phyloP scores from a whole-genome alignment of 2,113 vertebrate species.

The Alouatta palliata region DNA sequence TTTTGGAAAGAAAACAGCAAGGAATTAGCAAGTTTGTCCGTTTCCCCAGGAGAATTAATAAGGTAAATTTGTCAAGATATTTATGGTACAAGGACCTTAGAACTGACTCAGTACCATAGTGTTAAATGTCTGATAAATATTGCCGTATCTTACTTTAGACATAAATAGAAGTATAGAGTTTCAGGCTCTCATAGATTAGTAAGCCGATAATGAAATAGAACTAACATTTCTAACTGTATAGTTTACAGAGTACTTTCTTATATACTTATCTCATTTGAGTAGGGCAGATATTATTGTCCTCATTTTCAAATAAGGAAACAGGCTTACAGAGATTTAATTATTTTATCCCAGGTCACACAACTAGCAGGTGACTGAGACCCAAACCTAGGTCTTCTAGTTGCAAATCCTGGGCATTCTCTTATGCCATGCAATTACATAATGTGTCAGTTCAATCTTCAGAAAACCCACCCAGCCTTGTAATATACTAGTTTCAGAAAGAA shows the following conservation, averaged over 20 bases:
- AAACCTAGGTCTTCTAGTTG: slow-evolving; percentile 33
- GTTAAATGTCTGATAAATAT: slow-evolving; percentile 53
- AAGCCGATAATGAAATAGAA: slow-evolving; percentile 43
- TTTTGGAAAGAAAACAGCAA: slow-evolving; percentile 26
- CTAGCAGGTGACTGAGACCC: slow-evolving; percentile 46
- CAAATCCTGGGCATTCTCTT: slow-evolving; percentile 12
- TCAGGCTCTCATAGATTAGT: slow-evolving; percentile 38
- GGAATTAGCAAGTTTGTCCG: neutral
- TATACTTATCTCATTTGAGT: slow-evolving; percentile 34
- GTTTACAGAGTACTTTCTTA: slow-evolving; percentile 48
- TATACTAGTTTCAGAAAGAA: slow-evolving; percentile 1
- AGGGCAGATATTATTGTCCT: slow-evolving; percentile 38
- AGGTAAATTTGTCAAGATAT: neutral
- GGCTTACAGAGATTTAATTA: slow-evolving; percentile 56
- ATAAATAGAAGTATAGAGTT: slow-evolving; percentile 17
- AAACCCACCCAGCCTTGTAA: neutral
- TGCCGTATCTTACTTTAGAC: slow-evolving; percentile 1
- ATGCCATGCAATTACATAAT: slow-evolving; percentile 29
- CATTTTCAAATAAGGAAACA: slow-evolving; percentile 53
- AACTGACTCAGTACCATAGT: neutral
- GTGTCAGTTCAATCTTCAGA: neutral
- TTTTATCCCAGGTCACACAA: slow-evolving; percentile 44
- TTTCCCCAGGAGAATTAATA: slow-evolving; percentile 4
- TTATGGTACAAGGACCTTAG: slow-evolving; percentile 8
- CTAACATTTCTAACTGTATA: slow-evolving; percentile 64